Base-by-base conservation (phyloP, 2,113 vertebrate genomes). In the Eurystomus gularis region DNA sequence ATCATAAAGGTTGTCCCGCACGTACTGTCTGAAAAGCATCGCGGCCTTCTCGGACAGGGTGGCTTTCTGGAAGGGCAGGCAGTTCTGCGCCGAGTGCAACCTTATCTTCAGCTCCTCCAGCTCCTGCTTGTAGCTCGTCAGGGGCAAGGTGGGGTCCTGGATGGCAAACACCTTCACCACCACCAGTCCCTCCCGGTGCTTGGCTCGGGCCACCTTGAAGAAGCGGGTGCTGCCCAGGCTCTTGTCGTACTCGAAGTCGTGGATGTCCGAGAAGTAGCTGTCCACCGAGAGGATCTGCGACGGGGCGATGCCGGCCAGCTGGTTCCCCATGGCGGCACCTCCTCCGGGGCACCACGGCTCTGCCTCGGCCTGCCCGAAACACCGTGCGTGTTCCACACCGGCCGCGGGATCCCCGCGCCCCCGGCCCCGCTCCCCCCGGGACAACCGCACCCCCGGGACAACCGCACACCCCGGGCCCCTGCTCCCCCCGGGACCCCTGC, bases 81-180 rank as follows among this genome's bases (percentile, higher is more conserved):
- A 99, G 97, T 99, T 99, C 95, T 99, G 99, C 6, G 99, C 99
- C 25, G 99, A 99, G 96, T 98, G 98, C 18, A 99, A 97, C 37
- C 99, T 93, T 95, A 99, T 99, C 97, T 99, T 99, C 90, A 99
- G 97, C 97, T 99, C 99, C 97, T 99, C 99, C 96, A 99, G 97
- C 97, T 99, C 99, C 85, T 99, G 99, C 73, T 99, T 99, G 96
- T 99, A 99, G 98, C 99, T 99, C 14, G 98, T 99, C 70, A 99
- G 97, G 7, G 99, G 99, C 49, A 99, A 96, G 1, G 99, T 99
- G 0, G 99, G 99, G 84, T 99, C 99, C 97, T 99, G 99, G 94
- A 99, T 99, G 44, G 99, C 99, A n/a, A 99, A 99, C 25, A 99
- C 99, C 89, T 99, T 99, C 86, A 99, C 99, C 33, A 99, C 99